Evolutionary conservation across 2,888 invertebrate species (phyloP), one percentile per base, ranked within the genome.

Genomic region (Opisthograptis luteolata): DNA sequence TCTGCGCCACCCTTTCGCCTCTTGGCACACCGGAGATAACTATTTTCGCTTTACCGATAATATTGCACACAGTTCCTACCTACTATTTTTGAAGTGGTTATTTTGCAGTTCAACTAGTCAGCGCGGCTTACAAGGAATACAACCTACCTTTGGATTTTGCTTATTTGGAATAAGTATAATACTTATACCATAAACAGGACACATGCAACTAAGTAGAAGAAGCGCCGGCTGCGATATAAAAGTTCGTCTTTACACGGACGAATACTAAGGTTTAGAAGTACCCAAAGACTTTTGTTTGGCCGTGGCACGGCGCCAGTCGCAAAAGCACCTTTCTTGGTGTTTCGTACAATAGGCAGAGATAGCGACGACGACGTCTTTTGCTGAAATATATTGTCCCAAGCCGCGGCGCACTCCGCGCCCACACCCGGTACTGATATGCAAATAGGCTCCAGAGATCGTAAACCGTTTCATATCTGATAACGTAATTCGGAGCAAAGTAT

Each of bases 401-500:
- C 76, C 74, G 74, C 70, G 72, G 73, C 73, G 68, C 64, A 70
- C 73, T 71, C 67, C 67, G 68, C 69, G 68, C 75, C 74, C 76
- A 71, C 76, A 71, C 77, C 71, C 71, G 68, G 63, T 69, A 69
- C 84, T 82, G 85, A 86, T 87, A 87, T 87, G 87, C 84, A 87
- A 87, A 87, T 87, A 74, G 68, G 77, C 79, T 73, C 79, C 72
- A 73, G 64, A 73, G 78, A 86, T 85, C 82, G 83, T 86, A 86
- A 87, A 86, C 80, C 80, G 79, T 82, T 81, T 80, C 73, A 74
- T 77, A 87, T 84, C 86, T 74, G 86, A 87, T 85, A 84, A 76
- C 68, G 70, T 77, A 80, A 82, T 85, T 83, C 72, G 68, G 76
- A 74, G 71, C 73, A 71, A 75, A 79, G 76, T 77, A 77, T 66